Evolutionary conservation across 2,888 invertebrate genomes (phyloP).

Genomic region (Gryllus longicercus): DNA sequence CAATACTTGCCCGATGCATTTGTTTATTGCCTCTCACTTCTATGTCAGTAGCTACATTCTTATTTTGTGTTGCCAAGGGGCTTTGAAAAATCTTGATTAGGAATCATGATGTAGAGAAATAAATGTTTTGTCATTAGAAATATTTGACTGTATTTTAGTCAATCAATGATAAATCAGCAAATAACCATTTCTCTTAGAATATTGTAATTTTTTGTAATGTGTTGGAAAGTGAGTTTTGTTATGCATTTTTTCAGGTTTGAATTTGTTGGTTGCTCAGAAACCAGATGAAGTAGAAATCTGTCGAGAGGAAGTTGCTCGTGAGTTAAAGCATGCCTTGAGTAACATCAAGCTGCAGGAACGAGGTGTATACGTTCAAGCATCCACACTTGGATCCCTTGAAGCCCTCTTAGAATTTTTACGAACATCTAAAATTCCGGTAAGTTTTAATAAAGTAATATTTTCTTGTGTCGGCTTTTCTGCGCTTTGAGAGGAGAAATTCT

Average conservation of each 20-base stretch:
- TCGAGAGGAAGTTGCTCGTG: constrained; percentile 80
- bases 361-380: constrained; percentile 99
- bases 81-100: too few relatives aligned
- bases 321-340: constrained; percentile 83
- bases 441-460: constrained; percentile 44
- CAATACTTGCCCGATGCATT: too few relatives aligned
- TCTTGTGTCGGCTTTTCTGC: too few relatives aligned
- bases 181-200: too few relatives aligned
- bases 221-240: not conserved
- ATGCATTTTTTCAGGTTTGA: constrained; percentile 60
- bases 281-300: constrained; percentile 90
- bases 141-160: not conserved
- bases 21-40: too few relatives aligned
- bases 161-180: too few relatives aligned
- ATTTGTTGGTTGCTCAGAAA: constrained; percentile 85
- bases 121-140: not conserved
- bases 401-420: constrained; percentile 90
- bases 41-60: too few relatives aligned
- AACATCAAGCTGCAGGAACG: constrained; percentile 86
- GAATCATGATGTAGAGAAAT: too few relatives aligned
- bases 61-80: too few relatives aligned
- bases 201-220: not conserved
- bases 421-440: constrained; percentile 89
- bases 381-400: constrained; percentile 97
- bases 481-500: too few relatives aligned